Evolutionary conservation across 2,113 vertebrate species (phyloP).

Genomic region (Ammospiza caudacuta): DNA sequence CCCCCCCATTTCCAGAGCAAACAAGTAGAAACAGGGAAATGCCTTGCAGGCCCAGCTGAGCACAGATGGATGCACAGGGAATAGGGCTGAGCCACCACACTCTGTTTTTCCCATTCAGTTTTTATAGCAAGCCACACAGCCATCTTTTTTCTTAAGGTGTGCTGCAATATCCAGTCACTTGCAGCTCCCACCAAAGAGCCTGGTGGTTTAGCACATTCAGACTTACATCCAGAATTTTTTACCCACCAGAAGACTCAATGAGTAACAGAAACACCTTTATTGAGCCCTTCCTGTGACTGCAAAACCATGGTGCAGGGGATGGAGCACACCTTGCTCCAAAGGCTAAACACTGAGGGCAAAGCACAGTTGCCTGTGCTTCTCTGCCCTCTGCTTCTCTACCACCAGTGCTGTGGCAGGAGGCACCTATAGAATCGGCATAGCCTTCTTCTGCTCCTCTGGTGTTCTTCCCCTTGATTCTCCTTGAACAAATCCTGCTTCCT

Average conservation of each 20-base stretch:
- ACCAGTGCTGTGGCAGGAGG: not conserved
- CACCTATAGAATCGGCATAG: rapidly evolving
- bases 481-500: not conserved
- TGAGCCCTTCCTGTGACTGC: not conserved
- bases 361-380: rapidly evolving
- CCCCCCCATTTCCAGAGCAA: not conserved
- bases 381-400: not conserved
- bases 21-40: not conserved
- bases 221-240: not conserved
- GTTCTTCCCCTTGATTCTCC: not conserved
- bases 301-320: not conserved
- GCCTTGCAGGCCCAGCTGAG: rapidly evolving
- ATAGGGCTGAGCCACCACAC: not conserved
- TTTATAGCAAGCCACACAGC: not conserved
- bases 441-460: not conserved
- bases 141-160: not conserved
- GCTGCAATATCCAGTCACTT: not conserved
- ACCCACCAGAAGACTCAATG: not conserved
- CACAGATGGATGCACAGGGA: not conserved
- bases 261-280: not conserved
- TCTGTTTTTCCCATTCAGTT: not conserved
- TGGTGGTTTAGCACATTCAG: not conserved
- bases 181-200: not conserved
- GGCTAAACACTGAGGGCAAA: not conserved
- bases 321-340: not conserved